A percentile compares a stretch with the other conserved stretches of the same genome.
Conservation (phyloP, 2,113 vertebrate genomes). For the Atrichornis clamosus region DNA sequence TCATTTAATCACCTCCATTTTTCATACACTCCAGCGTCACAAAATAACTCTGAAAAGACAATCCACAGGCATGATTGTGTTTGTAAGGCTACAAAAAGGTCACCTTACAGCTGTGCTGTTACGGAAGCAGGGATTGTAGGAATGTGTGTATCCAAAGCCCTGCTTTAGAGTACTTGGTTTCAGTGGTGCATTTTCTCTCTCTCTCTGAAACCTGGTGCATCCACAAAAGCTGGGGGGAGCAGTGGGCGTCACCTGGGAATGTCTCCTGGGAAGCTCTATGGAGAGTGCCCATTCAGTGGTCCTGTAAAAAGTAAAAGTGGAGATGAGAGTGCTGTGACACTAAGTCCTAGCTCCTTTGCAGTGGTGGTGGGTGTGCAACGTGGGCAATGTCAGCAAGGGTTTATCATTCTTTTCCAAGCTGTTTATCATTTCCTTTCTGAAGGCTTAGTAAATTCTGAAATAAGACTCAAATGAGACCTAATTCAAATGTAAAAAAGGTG, state of each 20-base stretch:
- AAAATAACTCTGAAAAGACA: constrained; percentile 50
- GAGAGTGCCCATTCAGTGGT: background rate
- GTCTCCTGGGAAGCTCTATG: background rate
- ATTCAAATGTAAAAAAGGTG: background rate
- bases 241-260: background rate
- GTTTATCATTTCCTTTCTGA: background rate
- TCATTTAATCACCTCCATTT: constrained; percentile 47
- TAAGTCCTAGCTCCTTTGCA: background rate
- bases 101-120: constrained; percentile 44
- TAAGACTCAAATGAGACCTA: background rate
- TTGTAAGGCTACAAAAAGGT: constrained; percentile 38
- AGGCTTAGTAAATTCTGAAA: background rate
- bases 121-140: background rate
- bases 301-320: background rate
- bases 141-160: background rate
- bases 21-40: background rate
- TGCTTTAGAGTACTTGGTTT: background rate
- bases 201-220: background rate
- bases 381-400: background rate
- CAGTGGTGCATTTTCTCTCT: background rate
- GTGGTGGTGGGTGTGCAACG: background rate
- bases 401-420: background rate
- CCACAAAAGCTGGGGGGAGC: background rate
- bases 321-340: background rate
- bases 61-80: constrained; percentile 25